Evolutionary conservation across 2,797 vertebrate genomes (phyloP).

Genomic region (Mormyrops attenuatus): DNA sequence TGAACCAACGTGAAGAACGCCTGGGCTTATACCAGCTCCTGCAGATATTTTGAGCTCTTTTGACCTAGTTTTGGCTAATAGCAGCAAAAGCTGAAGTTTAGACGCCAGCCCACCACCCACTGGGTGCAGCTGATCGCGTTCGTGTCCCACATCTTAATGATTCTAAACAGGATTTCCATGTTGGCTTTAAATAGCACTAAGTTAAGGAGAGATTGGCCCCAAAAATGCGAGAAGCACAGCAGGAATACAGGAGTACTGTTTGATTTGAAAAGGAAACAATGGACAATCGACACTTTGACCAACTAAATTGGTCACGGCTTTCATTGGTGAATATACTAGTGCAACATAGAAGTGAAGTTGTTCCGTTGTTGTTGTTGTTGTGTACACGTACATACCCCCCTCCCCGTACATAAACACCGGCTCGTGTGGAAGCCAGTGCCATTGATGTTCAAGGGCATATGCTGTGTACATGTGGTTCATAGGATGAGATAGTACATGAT

Average conservation of each 20-base stretch:
- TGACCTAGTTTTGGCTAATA: constrained; percentile 15
- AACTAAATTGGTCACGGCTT: neutral
- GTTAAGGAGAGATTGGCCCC: neutral
- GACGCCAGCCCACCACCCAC: neutral
- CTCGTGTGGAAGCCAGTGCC: neutral
- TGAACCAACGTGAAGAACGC: neutral
- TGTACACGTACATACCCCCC: neutral
- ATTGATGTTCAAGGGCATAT: neutral
- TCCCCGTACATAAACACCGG: neutral
- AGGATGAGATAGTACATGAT: neutral
- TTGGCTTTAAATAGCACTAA: neutral
- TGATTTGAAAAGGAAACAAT: neutral
- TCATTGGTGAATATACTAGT: neutral
- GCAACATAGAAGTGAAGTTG: neutral
- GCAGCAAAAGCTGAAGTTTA: constrained; percentile 22
- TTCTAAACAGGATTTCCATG: neutral
- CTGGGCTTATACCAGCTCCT: constrained; percentile 17
- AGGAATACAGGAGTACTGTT: neutral
- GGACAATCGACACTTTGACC: neutral
- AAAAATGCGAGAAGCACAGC: neutral
- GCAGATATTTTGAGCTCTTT: constrained; percentile 19
- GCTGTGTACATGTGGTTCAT: neutral
- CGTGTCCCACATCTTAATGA: neutral
- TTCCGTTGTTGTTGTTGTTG: neutral
- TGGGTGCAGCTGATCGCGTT: neutral